These are phyloP conservation scores for Acanthisitta chloris DNA, from an alignment of 2,113 vertebrate genomes.

Conservation along the genomic window DNA sequence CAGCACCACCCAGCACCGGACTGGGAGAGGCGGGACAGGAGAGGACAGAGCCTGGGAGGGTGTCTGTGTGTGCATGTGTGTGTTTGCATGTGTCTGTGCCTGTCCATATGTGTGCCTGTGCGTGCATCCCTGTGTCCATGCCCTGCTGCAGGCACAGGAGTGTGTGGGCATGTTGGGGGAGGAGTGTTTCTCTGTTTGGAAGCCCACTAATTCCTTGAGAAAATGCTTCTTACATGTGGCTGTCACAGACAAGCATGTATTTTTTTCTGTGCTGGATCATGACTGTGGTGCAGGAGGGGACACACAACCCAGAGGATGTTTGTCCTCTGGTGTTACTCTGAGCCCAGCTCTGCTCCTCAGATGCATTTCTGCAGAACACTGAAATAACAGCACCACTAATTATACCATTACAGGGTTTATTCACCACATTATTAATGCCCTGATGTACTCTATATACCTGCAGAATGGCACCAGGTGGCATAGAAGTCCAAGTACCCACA, in stretches of 20 bases:
- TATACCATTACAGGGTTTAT: neutral
- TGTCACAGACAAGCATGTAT: neutral
- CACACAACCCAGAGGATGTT: fast-evolving
- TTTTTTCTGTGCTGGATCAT: neutral
- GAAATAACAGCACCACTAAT: neutral
- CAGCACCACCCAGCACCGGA: neutral
- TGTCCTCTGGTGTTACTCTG: neutral
- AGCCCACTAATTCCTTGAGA: neutral
- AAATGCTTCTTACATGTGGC: neutral
- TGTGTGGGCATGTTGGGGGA: neutral
- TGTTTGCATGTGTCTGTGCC: neutral
- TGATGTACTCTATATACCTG: neutral
- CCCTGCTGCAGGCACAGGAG: neutral
- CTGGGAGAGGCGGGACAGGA: neutral
- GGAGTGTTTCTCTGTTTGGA: neutral
- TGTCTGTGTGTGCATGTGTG: fast-evolving
- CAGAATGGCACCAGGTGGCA: neutral
- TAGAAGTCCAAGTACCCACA: neutral
- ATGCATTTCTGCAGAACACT: neutral
- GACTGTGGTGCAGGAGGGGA: neutral
- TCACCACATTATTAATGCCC: neutral
- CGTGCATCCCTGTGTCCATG: neutral
- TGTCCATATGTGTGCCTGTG: neutral
- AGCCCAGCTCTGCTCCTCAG: neutral
- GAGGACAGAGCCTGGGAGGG: neutral